These are phyloP conservation scores for Nerophis lumbriciformis DNA, from an alignment of 2,113 vertebrate species.

Conservation along the genomic window DNA sequence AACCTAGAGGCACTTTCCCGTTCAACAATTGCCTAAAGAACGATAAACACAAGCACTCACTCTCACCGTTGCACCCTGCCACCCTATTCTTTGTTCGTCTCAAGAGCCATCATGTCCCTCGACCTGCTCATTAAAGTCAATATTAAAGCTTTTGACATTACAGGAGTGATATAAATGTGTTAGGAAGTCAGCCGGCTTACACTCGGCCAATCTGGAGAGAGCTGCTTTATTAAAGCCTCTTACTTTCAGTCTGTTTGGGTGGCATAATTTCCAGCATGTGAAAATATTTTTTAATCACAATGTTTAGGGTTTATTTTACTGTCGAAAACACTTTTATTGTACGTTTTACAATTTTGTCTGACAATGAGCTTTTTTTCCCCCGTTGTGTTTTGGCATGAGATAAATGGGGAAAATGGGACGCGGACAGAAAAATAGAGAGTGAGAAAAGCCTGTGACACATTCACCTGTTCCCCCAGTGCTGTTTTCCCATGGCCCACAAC, in stretches of 20 bases:
- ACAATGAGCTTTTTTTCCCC: slow-evolving; percentile 36
- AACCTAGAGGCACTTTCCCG: slow-evolving; percentile 52
- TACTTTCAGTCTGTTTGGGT: not conserved
- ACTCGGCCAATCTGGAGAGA: slow-evolving; percentile 7
- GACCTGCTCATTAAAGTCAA: slow-evolving; percentile 54
- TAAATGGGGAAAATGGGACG: slow-evolving; percentile 58
- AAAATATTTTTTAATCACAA: not conserved
- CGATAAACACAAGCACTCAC: slow-evolving; percentile 51
- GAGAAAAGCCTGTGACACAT: slow-evolving; percentile 58
- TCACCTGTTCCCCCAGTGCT: slow-evolving; percentile 70
- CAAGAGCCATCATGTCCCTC: slow-evolving; percentile 56
- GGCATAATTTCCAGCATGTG: not conserved
- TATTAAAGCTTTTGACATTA: slow-evolving; percentile 33
- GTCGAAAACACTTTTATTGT: not conserved
- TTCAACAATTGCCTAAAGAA: slow-evolving; percentile 44
- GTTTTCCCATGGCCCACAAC: slow-evolving; percentile 72
- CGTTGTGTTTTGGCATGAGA: slow-evolving; percentile 59
- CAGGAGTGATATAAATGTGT: slow-evolving; percentile 48
- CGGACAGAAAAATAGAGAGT: slow-evolving; percentile 23
- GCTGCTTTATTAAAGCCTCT: not conserved
- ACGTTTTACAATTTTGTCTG: slow-evolving; percentile 13
- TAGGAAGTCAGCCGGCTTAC: slow-evolving; percentile 5
- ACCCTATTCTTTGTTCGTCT: slow-evolving; percentile 47
- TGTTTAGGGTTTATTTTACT: not conserved
- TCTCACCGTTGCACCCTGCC: slow-evolving; percentile 42